A percentile compares a stretch with the other conserved stretches of the same genome.
Conservation (phyloP, 2,888 invertebrate genomes). For the Myopa testacea region DNA sequence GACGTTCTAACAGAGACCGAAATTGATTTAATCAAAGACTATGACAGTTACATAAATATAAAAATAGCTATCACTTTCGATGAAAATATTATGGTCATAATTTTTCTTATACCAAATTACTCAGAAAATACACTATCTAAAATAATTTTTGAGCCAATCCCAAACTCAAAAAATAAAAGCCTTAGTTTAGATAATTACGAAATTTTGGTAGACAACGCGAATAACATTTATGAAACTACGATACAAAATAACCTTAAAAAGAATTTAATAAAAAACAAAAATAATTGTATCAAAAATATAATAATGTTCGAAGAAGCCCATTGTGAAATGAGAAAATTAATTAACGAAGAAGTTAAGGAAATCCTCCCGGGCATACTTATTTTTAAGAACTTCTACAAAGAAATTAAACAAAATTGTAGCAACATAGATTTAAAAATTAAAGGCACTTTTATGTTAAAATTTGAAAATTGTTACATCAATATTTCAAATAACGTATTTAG, state of each 20-base stretch:
- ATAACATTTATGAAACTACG: constrained; percentile 30
- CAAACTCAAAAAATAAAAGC: constrained; percentile 28
- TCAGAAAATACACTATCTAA: constrained; percentile 26
- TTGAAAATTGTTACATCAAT: constrained; percentile 42
- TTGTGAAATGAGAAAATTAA: no score
- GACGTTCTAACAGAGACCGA: constrained; percentile 43
- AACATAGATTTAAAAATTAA: constrained; percentile 37
- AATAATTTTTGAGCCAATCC: constrained; percentile 34
- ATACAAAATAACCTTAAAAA: constrained; percentile 37
- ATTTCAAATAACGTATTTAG: constrained; percentile 35
- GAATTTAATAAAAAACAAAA: constrained; percentile 23
- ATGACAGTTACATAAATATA: constrained; percentile 42
- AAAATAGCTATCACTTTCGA: constrained; percentile 40
- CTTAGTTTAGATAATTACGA: constrained; percentile 13
- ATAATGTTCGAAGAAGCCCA: no score
- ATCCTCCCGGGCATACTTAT: constrained; percentile 35
- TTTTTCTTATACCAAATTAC: constrained; percentile 30
- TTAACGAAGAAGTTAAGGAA: constrained; percentile 31
- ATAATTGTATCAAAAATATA: constrained; percentile 39
- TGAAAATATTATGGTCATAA: constrained; percentile 41
- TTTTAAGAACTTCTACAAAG: constrained; percentile 37
- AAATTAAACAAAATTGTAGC: constrained; percentile 41
- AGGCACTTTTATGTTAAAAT: constrained; percentile 41
- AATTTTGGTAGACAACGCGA: constrained; percentile 35
- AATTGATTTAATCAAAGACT: constrained; percentile 41